Conservation (phyloP, 2,888 invertebrate genomes). For the Pristionchus arcanus region DNA sequence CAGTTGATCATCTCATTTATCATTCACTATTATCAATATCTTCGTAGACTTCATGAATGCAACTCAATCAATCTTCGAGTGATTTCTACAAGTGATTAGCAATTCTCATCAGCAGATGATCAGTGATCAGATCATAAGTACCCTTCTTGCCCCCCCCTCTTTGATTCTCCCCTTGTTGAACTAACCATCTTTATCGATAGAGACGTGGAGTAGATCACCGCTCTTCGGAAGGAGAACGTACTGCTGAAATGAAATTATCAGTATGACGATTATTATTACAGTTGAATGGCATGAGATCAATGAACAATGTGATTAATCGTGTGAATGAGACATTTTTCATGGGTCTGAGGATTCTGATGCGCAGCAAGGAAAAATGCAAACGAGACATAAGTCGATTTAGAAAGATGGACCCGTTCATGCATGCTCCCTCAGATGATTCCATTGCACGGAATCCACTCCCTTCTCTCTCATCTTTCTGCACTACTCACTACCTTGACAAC, state of each 20-base stretch:
- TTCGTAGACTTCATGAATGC: too few relatives aligned
- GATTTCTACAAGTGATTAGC: too few relatives aligned
- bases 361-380: too few relatives aligned
- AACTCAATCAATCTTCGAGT: too few relatives aligned
- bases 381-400: too few relatives aligned
- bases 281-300: not conserved
- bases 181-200: slow-evolving; percentile 28
- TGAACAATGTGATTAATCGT: not conserved
- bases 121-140: too few relatives aligned
- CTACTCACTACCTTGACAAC: not conserved
- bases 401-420: not conserved
- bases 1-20: not conserved
- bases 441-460: not conserved
- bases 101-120: too few relatives aligned
- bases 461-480: not conserved
- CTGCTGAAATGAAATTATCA: not conserved
- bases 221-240: slow-evolving; percentile 48
- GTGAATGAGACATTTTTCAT: too few relatives aligned
- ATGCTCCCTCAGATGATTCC: not conserved
- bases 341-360: too few relatives aligned
- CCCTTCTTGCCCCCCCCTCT: too few relatives aligned
- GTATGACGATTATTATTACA: not conserved
- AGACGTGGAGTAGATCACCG: slow-evolving; percentile 19
- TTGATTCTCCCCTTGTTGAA: not conserved
- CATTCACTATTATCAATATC: not conserved